Percentiles rank a stretch among this genome's conserved stretches.
Evolutionary conservation across 2,888 invertebrate genomes (phyloP).

Genomic region (Amaurobius ferox): DNA sequence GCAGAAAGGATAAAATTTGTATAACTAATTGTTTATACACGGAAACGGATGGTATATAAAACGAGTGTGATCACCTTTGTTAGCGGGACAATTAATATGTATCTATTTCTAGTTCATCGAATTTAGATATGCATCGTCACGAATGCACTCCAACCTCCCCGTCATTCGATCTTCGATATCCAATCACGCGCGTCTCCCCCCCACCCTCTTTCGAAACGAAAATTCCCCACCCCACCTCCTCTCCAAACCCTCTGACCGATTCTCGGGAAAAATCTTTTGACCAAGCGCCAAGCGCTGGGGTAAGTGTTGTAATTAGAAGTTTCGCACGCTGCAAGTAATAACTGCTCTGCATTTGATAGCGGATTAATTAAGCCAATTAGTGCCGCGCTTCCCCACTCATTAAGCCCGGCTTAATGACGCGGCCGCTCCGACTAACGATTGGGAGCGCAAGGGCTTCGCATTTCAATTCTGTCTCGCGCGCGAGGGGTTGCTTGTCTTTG

Average conservation of each 20-base stretch:
- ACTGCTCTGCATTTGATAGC: constrained; percentile 72
- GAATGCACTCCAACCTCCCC: constrained; percentile 11
- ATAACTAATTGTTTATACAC: no score
- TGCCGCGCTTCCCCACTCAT: constrained; percentile 82
- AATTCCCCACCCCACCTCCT: neutral
- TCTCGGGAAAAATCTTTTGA: constrained; percentile 43
- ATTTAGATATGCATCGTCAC: constrained; percentile 18
- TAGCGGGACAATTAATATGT: neutral
- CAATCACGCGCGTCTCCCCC: neutral
- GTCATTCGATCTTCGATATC: constrained; percentile 18
- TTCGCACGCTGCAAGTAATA: constrained; percentile 64
- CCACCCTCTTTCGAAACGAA: neutral
- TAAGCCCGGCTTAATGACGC: constrained; percentile 71
- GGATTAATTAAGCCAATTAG: constrained; percentile 77
- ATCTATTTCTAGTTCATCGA: constrained; percentile 13
- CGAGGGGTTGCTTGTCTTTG: constrained; percentile 32
- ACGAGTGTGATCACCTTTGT: no score
- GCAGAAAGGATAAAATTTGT: no score
- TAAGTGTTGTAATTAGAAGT: constrained; percentile 72
- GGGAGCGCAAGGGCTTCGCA: constrained; percentile 34
- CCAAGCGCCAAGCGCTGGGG: constrained; percentile 21
- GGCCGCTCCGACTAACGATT: constrained; percentile 45
- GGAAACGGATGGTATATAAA: neutral
- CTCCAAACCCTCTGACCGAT: neutral
- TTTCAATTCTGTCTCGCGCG: constrained; percentile 47